Base-by-base conservation (phyloP, 2,888 invertebrate genomes). In the Coelinius sp. region DNA sequence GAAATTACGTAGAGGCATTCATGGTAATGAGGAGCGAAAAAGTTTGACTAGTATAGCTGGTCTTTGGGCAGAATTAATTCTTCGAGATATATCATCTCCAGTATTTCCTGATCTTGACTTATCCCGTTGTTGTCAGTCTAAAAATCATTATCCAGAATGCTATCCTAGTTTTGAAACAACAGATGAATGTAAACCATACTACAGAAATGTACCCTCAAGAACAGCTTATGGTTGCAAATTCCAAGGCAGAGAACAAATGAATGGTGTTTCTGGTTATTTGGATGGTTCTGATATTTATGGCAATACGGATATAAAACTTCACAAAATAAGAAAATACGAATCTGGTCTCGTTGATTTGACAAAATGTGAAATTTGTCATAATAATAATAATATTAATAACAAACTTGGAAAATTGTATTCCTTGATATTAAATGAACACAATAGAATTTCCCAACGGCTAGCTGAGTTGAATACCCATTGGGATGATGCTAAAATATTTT, bases 201-300 rank as follows among this genome's bases (percentile, higher is more conserved):
- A 91, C 83, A 90, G 95, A 25, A 92, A 93, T 0, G 91, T 93
- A 1, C 94, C 94, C 0, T 85, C 83, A 0, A 71, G 85, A 12
- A 83, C 80, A 53, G 74, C 81, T 22, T 79, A 81, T 73, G 82
- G 78, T n/a, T 87, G 87, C 53, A 83, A 82, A 68, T 86, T 84
- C 74, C 94, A 92, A 74, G 89, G 91, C 74, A 91, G 96, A 59
- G 93, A 96, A 79, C 95, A 96, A 84, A 94, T 96, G 93, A 96
- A 96, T 87, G 89, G 93, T 73, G 96, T 94, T 0, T 94, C 96
- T 0, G 91, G 94, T 0, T 95, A 94, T 84, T 89, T 97, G 70
- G 97, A 97, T 82, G 96, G 93, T 0, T 95, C 95, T 0, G 93
- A 93, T 0, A 88, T 97, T 67, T 97, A 97, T 84, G 96, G 96